These are phyloP conservation scores for Sciurus carolinensis DNA, from an alignment of 2,797 vertebrate species.

Conservation along the genomic window DNA sequence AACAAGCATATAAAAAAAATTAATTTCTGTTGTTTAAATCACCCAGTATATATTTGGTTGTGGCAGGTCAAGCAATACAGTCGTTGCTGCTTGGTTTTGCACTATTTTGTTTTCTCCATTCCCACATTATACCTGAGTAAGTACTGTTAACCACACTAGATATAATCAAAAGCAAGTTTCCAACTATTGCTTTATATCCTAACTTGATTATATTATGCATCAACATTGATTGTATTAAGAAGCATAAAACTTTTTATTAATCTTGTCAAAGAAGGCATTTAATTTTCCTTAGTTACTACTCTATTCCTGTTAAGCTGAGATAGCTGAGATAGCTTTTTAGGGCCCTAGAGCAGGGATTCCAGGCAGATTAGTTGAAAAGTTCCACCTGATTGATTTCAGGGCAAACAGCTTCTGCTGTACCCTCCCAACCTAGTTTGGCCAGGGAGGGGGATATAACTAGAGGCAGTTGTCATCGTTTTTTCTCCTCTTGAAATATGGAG, in stretches of 20 bases:
- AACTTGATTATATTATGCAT: neutral
- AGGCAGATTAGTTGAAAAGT: neutral
- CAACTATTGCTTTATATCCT: neutral
- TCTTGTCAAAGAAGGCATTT: neutral
- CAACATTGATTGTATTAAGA: neutral
- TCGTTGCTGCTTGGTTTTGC: neutral
- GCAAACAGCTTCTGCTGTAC: neutral
- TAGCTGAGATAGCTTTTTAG: neutral
- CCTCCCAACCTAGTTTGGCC: neutral
- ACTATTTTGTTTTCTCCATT: neutral
- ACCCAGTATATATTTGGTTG: neutral
- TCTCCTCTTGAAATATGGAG: conserved; percentile 38
- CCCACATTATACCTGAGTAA: neutral
- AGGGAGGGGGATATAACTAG: neutral
- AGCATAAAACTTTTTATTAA: neutral
- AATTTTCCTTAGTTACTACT: neutral
- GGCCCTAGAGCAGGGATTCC: neutral
- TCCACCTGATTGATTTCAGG: neutral
- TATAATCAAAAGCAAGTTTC: neutral
- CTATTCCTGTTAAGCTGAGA: conserved; percentile 10
- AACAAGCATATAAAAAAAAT: neutral
- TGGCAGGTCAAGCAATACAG: neutral
- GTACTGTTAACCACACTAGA: neutral
- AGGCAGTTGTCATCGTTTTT: neutral
- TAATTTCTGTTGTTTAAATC: neutral